Percentiles rank a stretch among this genome's conserved stretches.
Conservation (phyloP, 2,888 invertebrate genomes). For the Baccha elongata region DNA sequence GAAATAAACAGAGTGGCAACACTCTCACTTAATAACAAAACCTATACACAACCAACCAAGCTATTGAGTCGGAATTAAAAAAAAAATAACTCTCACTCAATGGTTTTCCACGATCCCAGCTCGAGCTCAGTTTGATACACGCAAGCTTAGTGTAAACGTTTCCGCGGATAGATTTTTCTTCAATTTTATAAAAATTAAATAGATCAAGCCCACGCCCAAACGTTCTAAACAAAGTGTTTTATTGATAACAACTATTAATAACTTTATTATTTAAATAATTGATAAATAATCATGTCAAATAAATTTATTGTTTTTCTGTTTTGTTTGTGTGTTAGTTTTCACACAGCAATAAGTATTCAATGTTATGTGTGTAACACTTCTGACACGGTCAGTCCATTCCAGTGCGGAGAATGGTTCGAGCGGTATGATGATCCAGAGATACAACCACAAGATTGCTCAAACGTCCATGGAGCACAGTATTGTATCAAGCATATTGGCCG, state of each 20-base stretch:
- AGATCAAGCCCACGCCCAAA: neutral
- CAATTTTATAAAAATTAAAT: neutral
- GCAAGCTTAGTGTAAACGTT: slow-evolving; percentile 49
- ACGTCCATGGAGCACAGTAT: slow-evolving; percentile 92
- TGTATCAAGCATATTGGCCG: slow-evolving; percentile 97
- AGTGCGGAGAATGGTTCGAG: slow-evolving; percentile 91
- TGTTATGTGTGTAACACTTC: slow-evolving; percentile 96
- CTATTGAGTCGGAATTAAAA: slow-evolving; percentile 44
- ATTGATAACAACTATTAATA: neutral
- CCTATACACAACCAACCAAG: slow-evolving; percentile 16
- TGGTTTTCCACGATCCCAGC: slow-evolving; percentile 31
- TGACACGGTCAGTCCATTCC: slow-evolving; percentile 89
- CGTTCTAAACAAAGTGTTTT: neutral
- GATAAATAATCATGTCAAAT: too few species aligned
- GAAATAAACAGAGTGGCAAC: slow-evolving; percentile 61
- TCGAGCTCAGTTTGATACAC: slow-evolving; percentile 60
- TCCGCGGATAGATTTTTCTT: neutral
- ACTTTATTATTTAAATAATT: too few species aligned
- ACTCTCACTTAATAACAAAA: slow-evolving; percentile 17
- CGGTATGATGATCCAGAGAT: slow-evolving; percentile 86
- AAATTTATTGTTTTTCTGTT: slow-evolving; percentile 15
- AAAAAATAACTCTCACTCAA: slow-evolving; percentile 48
- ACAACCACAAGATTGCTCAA: slow-evolving; percentile 87
- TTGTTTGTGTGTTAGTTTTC: slow-evolving; percentile 67
- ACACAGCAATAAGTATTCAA: slow-evolving; percentile 86